These are phyloP conservation scores for Parasteatoda tepidariorum DNA, from an alignment of 1,140 invertebrate genomes.

Conservation along the genomic window DNA sequence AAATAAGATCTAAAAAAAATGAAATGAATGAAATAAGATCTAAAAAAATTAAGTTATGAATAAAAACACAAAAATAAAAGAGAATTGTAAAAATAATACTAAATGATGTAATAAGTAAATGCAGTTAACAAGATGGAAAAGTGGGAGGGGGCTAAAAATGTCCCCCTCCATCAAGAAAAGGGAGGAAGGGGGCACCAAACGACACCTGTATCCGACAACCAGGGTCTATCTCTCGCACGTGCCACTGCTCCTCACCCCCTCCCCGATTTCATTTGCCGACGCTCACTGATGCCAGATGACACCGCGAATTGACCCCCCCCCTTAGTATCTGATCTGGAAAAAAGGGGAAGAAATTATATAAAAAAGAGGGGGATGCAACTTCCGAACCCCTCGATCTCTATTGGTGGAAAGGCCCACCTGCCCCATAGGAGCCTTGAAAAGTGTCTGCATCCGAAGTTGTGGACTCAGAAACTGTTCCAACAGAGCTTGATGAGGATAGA, in stretches of 20 bases:
- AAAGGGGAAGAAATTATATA: background rate
- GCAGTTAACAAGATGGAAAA: background rate
- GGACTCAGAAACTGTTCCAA: conserved; percentile 13
- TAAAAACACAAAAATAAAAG: too few relatives aligned
- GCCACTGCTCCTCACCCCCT: conserved; percentile 31
- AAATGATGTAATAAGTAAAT: background rate
- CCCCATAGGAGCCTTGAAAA: conserved; percentile 48
- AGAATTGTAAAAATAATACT: background rate
- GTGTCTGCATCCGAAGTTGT: background rate
- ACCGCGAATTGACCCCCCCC: conserved; percentile 9
- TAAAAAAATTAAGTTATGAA: too few relatives aligned
- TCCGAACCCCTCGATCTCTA: conserved; percentile 9
- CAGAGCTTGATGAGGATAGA: conserved; percentile 5
- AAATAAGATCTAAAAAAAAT: too few relatives aligned
- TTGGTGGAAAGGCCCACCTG: conserved; percentile 41
- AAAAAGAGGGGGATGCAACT: background rate
- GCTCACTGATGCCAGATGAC: conserved; percentile 47
- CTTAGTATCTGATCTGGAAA: background rate
- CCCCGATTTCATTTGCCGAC: conserved; percentile 4
- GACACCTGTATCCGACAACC: conserved; percentile 58
- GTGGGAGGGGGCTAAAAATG: background rate
- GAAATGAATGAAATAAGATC: too few relatives aligned
- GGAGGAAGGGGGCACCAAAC: conserved; percentile 38
- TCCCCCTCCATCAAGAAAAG: background rate
- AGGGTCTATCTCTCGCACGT: conserved; percentile 50